Percentiles rank a stretch among this genome's conserved stretches.
These are phyloP conservation scores for Scelioninae gen. 1 DNA, from an alignment of 2,888 invertebrate species.

Conservation along the genomic window DNA sequence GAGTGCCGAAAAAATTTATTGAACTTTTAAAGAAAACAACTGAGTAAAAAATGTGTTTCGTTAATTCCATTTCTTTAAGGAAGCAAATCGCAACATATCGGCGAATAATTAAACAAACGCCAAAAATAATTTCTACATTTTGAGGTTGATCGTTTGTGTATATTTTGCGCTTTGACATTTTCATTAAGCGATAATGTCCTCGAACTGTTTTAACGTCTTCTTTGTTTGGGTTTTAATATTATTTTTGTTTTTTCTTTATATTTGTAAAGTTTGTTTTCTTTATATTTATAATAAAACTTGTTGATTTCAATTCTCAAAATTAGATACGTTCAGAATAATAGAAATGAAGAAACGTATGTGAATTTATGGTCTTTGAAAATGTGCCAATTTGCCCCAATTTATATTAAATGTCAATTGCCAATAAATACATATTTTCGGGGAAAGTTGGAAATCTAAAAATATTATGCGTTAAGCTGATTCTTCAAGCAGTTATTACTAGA, in stretches of 20 bases:
- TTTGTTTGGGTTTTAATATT: not conserved
- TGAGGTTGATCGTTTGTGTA: not conserved
- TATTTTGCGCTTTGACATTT: slow-evolving; percentile 37
- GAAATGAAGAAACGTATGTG: not conserved
- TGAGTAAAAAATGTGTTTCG: not conserved
- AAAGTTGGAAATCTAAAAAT: no score
- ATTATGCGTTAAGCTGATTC: no score
- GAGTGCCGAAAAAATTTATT: not conserved
- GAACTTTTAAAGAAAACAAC: not conserved
- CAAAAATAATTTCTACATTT: slow-evolving; percentile 14
- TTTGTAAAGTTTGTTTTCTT: not conserved
- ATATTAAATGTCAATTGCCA: no score
- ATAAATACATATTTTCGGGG: no score
- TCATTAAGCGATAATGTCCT: not conserved
- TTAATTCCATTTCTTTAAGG: not conserved
- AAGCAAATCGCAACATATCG: slow-evolving; percentile 7
- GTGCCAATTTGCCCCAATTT: slow-evolving; percentile 7
- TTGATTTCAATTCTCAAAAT: slow-evolving; percentile 15
- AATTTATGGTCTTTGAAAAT: slow-evolving; percentile 6
- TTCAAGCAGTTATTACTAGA: no score
- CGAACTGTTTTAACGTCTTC: not conserved
- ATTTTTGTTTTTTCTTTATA: not conserved
- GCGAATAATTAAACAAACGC: slow-evolving; percentile 20
- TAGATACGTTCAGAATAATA: not conserved
- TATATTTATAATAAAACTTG: slow-evolving; percentile 15